Conservation (phyloP, 2,797 vertebrate species). For the Otolemur crassicaudatus region DNA sequence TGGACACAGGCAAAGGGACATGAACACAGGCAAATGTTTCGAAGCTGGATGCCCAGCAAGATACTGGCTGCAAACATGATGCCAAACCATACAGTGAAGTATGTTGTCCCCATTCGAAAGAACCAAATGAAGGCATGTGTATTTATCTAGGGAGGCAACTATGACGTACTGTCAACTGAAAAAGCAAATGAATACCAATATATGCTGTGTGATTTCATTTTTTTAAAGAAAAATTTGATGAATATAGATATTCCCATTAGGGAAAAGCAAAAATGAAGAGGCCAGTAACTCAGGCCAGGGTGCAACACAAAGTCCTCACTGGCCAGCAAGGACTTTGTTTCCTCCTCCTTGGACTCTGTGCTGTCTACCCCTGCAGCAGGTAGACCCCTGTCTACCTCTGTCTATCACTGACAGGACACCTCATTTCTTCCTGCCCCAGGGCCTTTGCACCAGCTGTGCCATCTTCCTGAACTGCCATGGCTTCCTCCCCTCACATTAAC, state of each 20-base stretch:
- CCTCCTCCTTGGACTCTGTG: not conserved
- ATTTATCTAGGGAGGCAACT: not conserved
- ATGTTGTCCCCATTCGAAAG: not conserved
- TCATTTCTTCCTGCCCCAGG: not conserved
- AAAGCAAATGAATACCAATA: no score
- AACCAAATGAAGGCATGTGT: not conserved
- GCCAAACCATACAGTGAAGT: not conserved
- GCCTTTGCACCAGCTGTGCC: not conserved
- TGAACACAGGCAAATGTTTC: not conserved
- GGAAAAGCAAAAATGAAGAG: not conserved
- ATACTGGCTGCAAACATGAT: not conserved
- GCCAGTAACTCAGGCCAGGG: no score
- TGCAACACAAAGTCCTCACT: not conserved
- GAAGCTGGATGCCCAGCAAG: not conserved
- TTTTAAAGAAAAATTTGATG: not conserved
- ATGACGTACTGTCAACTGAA: rapidly evolving
- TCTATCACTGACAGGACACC: not conserved
- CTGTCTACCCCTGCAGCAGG: not conserved
- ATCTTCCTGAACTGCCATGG: not conserved
- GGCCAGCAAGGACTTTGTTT: rapidly evolving
- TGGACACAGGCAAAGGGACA: not conserved
- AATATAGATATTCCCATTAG: no score
- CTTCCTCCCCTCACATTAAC: not conserved
- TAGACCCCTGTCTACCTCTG: no score
- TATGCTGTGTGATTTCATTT: not conserved